Conservation (phyloP, 2,797 vertebrate species). For the Chelmon rostratus region DNA sequence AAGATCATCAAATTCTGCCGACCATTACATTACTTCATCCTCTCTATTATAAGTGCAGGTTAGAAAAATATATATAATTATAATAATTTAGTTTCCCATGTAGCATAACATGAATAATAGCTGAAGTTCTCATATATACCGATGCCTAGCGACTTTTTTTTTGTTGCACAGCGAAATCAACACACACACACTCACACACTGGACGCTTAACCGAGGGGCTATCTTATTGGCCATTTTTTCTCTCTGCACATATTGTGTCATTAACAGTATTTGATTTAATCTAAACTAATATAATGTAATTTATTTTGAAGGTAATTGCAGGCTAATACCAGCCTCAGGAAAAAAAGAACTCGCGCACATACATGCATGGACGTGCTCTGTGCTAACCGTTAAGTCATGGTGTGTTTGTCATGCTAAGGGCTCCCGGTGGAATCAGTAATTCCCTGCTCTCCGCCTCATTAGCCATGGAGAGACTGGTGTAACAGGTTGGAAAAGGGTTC, state of each 20-base stretch:
- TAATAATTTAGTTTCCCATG: not conserved
- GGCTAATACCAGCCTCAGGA: constrained; percentile 34
- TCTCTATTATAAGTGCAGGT: no score
- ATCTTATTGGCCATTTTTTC: constrained; percentile 22
- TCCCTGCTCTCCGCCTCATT: constrained; percentile 79
- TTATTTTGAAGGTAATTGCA: constrained; percentile 65
- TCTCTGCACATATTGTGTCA: constrained; percentile 40
- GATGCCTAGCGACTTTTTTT: not conserved
- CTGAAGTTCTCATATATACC: not conserved
- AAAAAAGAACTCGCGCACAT: constrained; percentile 15
- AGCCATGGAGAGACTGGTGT: constrained; percentile 70
- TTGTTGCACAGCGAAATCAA: constrained; percentile 16
- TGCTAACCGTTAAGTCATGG: constrained; percentile 69
- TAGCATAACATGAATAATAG: not conserved
- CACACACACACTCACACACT: not conserved
- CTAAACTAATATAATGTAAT: constrained; percentile 60
- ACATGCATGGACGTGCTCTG: constrained; percentile 35
- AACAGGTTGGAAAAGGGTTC: constrained; percentile 81
- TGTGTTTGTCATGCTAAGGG: constrained; percentile 80
- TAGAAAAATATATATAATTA: not conserved
- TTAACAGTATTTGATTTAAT: constrained; percentile 64
- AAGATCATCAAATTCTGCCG: not conserved
- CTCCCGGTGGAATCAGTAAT: constrained; percentile 70
- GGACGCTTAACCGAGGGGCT: not conserved
- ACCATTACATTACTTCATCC: not conserved